Evolutionary conservation across 2,797 vertebrate species (phyloP), one percentile per base, ranked within the genome.

Genomic region (Chloroceryle inda): DNA sequence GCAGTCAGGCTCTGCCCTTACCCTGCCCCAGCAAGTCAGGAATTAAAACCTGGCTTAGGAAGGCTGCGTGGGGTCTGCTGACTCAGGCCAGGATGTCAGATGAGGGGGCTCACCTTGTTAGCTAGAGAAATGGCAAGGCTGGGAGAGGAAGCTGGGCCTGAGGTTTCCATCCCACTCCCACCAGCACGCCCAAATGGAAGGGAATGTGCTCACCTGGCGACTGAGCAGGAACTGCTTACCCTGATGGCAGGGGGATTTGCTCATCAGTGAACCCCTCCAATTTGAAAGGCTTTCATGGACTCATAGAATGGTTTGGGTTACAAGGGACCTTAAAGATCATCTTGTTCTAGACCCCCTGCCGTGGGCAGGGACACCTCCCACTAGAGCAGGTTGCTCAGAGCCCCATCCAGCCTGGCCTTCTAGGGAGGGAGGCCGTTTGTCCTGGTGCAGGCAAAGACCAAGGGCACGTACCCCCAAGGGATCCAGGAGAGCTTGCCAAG

Each of bases 61-160:
- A 71, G 45, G 62, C 23, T 72, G 20, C 1, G 2, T 83, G 74
- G 59, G 42, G 42, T 81, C 40, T 75, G 52, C 66, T 75, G 66
- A n/a, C 45, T 73, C 69, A 27, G 0, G 0, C 6, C 2, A 1
- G 66, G 33, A 13, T 67, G 20, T 10, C 2, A 0, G 15, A 33
- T 22, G 22, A 71, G 8, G 7, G 26, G 11, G 9, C 24, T 72
- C 5, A 1, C 26, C 73, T 58, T 24, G 12, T 14, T 29, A 81
- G 50, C 33, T 62, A 47, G 53, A 72, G 53, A 92, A 96, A 78
- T 12, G 24, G 53, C 40, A 44, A 86, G 37, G 68, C 35, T 80
- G 31, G 29, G 22, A 92, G 53, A 77, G 27, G 40, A 83, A 83
- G 29, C 44, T 2, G 2, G 49, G 56, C 18, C 58, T 66, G 40